Conservation (phyloP, 2,888 invertebrate genomes). For the Melanophora roralis region DNA sequence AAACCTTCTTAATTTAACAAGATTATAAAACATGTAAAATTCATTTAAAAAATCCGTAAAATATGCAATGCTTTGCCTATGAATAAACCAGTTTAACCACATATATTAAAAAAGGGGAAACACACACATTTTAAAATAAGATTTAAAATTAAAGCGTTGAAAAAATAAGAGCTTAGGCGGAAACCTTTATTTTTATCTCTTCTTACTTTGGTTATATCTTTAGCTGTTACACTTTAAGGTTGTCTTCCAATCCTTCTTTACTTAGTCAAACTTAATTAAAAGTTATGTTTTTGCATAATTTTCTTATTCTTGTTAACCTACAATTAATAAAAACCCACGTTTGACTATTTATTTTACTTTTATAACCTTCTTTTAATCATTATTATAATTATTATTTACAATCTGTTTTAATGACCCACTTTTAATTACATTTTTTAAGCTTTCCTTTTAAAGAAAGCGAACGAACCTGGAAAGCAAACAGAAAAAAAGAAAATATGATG, state of each 20-base stretch:
- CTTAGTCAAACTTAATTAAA: constrained; percentile 13
- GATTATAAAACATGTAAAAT: no score
- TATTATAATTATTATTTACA: constrained; percentile 5
- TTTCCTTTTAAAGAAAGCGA: background rate
- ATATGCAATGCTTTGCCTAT: constrained; percentile 38
- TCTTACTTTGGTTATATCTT: no score
- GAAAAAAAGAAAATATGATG: background rate
- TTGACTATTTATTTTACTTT: background rate
- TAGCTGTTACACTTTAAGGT: no score
- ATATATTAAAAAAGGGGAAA: no score
- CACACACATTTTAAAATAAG: background rate
- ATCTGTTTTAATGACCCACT: constrained; percentile 53
- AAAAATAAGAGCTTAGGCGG: no score
- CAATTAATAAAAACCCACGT: constrained; percentile 28
- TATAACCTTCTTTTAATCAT: background rate
- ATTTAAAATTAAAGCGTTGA: no score
- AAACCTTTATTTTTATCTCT: no score
- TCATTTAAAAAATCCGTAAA: constrained; percentile 10
- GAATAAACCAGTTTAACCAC: background rate
- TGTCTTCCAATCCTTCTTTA: background rate
- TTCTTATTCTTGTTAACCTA: background rate
- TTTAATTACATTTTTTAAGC: constrained; percentile 38
- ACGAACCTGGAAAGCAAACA: background rate
- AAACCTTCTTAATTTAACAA: no score
- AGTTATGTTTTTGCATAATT: background rate